Evolutionary conservation across 2,113 vertebrate genomes (phyloP).

Genomic region (Crocuta crocuta): DNA sequence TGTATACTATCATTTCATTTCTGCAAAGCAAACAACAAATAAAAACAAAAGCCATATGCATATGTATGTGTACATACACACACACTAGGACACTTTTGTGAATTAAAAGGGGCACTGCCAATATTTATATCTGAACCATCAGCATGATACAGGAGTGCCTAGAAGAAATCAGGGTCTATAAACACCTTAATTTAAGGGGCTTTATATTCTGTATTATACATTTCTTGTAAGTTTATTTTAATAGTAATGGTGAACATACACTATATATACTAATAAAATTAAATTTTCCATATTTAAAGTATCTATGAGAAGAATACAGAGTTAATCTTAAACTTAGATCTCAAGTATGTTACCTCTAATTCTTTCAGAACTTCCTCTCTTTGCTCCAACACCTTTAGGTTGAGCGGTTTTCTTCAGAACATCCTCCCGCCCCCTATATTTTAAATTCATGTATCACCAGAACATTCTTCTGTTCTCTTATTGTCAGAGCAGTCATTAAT

Average conservation of each 20-base stretch:
- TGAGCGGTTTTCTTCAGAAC: not conserved
- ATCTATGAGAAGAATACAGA: not conserved
- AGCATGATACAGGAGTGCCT: not conserved
- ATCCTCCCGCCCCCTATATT: not conserved
- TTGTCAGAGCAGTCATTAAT: not conserved
- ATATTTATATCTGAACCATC: not conserved
- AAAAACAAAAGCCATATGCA: not conserved
- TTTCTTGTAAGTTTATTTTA: not conserved
- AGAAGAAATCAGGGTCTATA: not conserved
- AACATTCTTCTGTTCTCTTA: not conserved
- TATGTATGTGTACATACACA: not conserved
- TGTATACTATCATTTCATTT: not conserved
- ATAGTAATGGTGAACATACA: not conserved
- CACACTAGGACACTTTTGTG: not conserved
- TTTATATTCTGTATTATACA: not conserved
- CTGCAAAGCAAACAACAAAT: not conserved
- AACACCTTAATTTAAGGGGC: not conserved
- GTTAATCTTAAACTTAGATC: not conserved
- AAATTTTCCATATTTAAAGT: not conserved
- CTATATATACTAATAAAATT: not conserved
- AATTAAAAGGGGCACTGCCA: not conserved
- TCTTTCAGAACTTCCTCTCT: not conserved
- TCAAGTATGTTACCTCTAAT: not conserved
- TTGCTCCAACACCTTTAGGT: not conserved
- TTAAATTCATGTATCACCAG: conserved; percentile 40